Conservation (phyloP, 1,140 invertebrate genomes). For the Lithobius niger region DNA sequence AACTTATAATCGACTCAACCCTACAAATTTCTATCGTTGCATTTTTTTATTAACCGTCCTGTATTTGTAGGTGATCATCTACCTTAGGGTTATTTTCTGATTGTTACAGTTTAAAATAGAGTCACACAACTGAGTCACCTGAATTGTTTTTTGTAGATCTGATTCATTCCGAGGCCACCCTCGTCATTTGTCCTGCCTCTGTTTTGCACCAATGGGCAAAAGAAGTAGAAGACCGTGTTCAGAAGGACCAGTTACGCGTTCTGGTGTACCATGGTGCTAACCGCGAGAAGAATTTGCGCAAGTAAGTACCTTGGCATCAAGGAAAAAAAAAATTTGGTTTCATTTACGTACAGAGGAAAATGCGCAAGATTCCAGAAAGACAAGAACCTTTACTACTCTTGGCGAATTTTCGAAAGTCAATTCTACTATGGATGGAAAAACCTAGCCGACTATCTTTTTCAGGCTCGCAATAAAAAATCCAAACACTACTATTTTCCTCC, state of each 20-base stretch:
- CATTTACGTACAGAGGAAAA: too few species aligned
- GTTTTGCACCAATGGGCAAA: constrained; percentile 64
- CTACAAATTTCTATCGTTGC: background rate
- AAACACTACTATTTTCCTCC: too few species aligned
- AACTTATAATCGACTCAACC: background rate
- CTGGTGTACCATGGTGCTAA: constrained; percentile 66
- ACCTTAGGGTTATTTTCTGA: background rate
- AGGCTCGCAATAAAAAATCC: too few species aligned
- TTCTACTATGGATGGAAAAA: too few species aligned
- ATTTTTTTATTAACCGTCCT: background rate
- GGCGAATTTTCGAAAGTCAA: too few species aligned
- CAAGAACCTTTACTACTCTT: too few species aligned
- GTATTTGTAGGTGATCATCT: background rate
- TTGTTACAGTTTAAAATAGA: background rate
- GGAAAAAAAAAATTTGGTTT: background rate
- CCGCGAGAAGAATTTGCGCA: constrained; percentile 46
- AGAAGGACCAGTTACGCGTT: constrained; percentile 44
- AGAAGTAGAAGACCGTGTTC: constrained; percentile 55
- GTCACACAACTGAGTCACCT: background rate
- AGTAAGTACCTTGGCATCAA: constrained; percentile 25
- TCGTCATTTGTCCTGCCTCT: constrained; percentile 76
- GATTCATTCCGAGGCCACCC: constrained; percentile 42
- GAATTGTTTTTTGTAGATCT: constrained; percentile 8
- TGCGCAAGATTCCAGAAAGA: too few species aligned
- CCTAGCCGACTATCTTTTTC: too few species aligned